Evolutionary conservation across 2,797 vertebrate species (phyloP), one percentile per base, ranked within the genome.

Genomic region (Tiaroga cobitis): DNA sequence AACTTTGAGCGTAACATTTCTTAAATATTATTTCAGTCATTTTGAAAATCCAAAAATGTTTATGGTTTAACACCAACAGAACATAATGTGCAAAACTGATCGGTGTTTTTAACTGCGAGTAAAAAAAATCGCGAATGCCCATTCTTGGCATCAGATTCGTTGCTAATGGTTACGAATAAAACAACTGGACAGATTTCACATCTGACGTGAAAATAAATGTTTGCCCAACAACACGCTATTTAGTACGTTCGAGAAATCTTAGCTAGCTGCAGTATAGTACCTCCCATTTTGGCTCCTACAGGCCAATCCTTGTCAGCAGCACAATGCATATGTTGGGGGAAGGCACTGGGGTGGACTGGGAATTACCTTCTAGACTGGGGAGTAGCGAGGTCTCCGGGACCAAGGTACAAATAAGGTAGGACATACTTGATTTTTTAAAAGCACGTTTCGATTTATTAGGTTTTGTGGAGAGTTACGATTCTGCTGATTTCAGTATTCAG

Each of bases 331-430:
- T 26, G 61, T 51, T 77, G 46, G 78, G 84, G 78, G 80, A 70
- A 70, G 80, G 59, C 70, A 78, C 39, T 39, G 54, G 9, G 24
- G 18, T 75, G 34, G 49, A 29, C 16, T 70, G 37, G 43, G 26
- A 34, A 81, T 46, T 63, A 80, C 69, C 56, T 82, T 46, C 26
- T 70, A 67, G 68, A 65, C 19, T 73, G 56, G 51, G 49, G 10
- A 39, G 37, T n/a, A 67, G 56, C 70, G 84, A 84, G 80, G 46
- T 67, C 37, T 88, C 39, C 56, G 29, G 83, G 32, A 83, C 63
- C 37, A 41, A 68, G 73, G 70, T 56, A 43, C 49, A 26, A 82
- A 82, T 79, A 82, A 85, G 89, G 89, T 89, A 88, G 80, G 87
- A 77, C 15, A 70, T n/a, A 51, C 32, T 85, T 72, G 5, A 49